Evolutionary conservation across 2,888 invertebrate species (phyloP).

Genomic region (Danaus chrysippus): DNA sequence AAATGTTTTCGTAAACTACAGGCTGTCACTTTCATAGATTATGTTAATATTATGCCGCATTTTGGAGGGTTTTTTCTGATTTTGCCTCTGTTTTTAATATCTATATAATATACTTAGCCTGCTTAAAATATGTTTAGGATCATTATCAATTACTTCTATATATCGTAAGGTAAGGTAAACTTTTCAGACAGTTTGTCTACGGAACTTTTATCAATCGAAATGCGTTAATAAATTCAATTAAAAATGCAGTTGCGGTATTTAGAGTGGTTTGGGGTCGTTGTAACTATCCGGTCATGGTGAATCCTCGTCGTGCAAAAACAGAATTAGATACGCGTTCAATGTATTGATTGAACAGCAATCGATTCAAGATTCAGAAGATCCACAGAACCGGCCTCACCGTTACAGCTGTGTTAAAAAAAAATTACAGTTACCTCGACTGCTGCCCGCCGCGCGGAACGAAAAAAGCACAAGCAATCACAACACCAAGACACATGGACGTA

Average conservation of each 20-base stretch:
- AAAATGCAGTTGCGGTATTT: conserved; percentile 1
- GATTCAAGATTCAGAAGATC: conserved; percentile 48
- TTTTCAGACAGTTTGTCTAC: too few relatives aligned
- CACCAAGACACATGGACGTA: conserved; percentile 69
- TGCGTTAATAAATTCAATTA: neutral
- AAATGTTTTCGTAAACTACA: too few relatives aligned
- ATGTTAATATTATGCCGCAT: too few relatives aligned
- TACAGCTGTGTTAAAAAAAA: conserved; percentile 72
- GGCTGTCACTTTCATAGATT: too few relatives aligned
- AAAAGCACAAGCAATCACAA: conserved; percentile 66
- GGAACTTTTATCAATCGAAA: neutral
- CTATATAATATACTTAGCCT: too few relatives aligned
- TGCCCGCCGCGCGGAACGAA: conserved; percentile 60
- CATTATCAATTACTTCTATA: too few relatives aligned
- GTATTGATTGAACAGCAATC: conserved; percentile 43
- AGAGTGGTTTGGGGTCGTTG: conserved; percentile 3
- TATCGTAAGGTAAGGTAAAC: too few relatives aligned
- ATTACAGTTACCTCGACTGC: conserved; percentile 63
- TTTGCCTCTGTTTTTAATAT: too few relatives aligned
- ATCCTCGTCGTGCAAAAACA: conserved; percentile 18
- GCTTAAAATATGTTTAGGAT: too few relatives aligned
- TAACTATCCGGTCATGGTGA: conserved; percentile 1
- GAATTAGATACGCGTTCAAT: conserved; percentile 35
- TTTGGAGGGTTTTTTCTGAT: too few relatives aligned
- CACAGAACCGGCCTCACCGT: conserved; percentile 69